phyloP scores from a whole-genome alignment of 2,888 invertebrate species.

The Micoletzkya japonica region DNA sequence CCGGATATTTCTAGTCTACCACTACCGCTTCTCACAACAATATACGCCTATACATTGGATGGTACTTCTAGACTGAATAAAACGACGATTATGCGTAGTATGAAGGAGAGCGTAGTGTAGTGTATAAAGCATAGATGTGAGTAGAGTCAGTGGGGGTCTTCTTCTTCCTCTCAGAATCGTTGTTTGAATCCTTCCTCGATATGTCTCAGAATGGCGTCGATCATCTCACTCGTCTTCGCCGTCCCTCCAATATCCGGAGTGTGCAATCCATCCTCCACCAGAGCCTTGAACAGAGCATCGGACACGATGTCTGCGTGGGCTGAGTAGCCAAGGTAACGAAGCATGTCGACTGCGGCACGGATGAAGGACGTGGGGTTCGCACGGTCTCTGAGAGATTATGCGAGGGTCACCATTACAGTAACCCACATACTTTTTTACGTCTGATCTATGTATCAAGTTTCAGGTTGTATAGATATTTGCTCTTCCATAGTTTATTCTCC shows the following conservation, averaged over 20 bases:
- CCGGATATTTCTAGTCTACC: no score
- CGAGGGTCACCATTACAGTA: neutral
- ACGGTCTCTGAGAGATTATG: conserved; percentile 90
- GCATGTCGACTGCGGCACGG: conserved; percentile 88
- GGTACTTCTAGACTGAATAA: no score
- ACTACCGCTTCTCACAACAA: no score
- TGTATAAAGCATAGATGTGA: no score
- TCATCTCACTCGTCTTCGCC: conserved; percentile 32
- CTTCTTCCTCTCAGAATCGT: neutral
- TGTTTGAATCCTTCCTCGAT: conserved; percentile 7
- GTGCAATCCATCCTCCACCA: conserved; percentile 55
- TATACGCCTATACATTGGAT: no score
- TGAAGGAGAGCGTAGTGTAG: no score
- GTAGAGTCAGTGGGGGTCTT: neutral
- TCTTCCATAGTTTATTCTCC: neutral
- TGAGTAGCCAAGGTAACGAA: conserved; percentile 66
- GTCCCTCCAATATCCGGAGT: conserved; percentile 58
- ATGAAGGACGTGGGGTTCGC: conserved; percentile 97
- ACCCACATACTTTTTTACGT: no score
- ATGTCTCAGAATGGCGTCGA: conserved; percentile 17
- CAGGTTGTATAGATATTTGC: no score
- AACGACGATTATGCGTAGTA: no score
- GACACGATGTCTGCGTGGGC: conserved; percentile 56
- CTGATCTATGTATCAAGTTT: no score
- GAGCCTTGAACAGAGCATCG: conserved; percentile 57